A percentile compares a stretch with the other conserved stretches of the same genome.
Evolutionary conservation across 2,797 vertebrate genomes (phyloP).

Genomic region (Notamacropus eugenii): DNA sequence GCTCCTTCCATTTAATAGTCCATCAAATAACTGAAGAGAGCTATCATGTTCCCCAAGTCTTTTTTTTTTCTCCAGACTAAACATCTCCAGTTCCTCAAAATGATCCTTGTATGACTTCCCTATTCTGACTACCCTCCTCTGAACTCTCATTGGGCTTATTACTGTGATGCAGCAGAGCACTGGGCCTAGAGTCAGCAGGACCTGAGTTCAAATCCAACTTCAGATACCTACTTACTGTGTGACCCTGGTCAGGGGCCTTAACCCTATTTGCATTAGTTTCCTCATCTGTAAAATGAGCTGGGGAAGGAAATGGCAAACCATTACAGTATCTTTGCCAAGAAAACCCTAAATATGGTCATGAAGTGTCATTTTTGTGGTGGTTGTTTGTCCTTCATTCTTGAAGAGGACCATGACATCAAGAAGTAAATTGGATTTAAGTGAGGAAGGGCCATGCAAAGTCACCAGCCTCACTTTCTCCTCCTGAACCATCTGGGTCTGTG

Average conservation of each 20-base stretch:
- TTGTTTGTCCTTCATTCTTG: too few species aligned
- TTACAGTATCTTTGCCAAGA: neutral
- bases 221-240: neutral
- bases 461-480: too few species aligned
- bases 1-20: neutral
- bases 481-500: too few species aligned
- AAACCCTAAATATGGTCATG: neutral
- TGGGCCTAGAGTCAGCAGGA: neutral
- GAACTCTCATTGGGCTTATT: neutral
- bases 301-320: neutral
- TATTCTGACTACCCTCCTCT: neutral
- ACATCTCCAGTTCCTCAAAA: neutral
- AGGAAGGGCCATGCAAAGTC: too few species aligned
- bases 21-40: neutral
- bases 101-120: neutral
- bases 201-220: neutral
- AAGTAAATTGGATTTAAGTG: too few species aligned
- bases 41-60: neutral
- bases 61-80: neutral
- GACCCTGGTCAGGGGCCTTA: neutral
- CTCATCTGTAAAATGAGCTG: neutral
- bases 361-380: neutral
- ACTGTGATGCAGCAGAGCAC: neutral
- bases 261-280: neutral
- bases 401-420: too few species aligned